Base-by-base conservation (phyloP, 2,113 vertebrate genomes). In the Xiphias gladius region DNA sequence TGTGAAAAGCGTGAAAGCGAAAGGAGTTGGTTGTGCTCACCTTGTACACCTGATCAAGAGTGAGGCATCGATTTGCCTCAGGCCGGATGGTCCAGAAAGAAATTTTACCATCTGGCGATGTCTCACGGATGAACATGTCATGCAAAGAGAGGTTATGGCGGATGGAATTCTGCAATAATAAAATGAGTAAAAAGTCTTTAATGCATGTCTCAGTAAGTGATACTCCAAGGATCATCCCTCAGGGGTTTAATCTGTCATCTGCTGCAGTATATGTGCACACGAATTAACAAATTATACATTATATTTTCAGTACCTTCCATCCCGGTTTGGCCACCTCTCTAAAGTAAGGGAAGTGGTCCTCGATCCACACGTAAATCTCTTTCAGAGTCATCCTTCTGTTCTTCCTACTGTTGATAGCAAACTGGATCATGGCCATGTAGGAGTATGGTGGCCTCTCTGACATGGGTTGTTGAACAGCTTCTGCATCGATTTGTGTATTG, bases 361-460 rank as follows among this genome's bases (percentile, higher is more conserved):
- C 97, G 7, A 99, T 98, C 98, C 98, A 99, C 22, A 93, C 95
- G 55, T 99, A 99, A 93, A 99, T 99, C 85, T 99, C 97, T 66
- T 98, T 99, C 81, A 99, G 88, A 1, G 97, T 98, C 98, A 99
- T 99, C 83, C 93, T 96, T 85, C 96, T 96, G 86, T 90, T 95
- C 68, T 95, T 95, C 0, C 94, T 96, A 85, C 98, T 99, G 92
- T 99, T 99, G 92, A 99, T 99, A 5, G 98, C 98, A 71, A 99
- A 99, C 77, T 99, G 98, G 86, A 99, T 99, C 97, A 99, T 97
- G 78, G 96, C 97, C 97, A 99, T 99, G 90, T 99, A 99, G 73
- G 98, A 99, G 84, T 98, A 99, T 0, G 98, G 98, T 0, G 98
- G 98, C 79, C 97, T 94, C 86, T 98, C 96, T 0, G 93, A 95